Percentiles rank a stretch among this genome's conserved stretches.
Conservation (phyloP, 2,888 invertebrate genomes). For the Chironomus riparius region DNA sequence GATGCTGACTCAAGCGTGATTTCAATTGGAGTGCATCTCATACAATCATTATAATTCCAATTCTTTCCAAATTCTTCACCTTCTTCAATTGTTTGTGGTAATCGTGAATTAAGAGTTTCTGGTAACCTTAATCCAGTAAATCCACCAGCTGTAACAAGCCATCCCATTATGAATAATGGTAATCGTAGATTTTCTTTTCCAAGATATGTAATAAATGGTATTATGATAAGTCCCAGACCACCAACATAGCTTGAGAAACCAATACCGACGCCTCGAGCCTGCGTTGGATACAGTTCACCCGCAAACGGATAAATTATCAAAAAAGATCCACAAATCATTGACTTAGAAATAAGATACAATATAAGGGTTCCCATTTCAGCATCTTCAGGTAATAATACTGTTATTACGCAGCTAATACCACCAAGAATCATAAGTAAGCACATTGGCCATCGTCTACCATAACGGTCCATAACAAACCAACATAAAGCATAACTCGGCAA, state of each 20-base stretch:
- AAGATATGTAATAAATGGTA: conserved; percentile 85
- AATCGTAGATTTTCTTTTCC: conserved; percentile 75
- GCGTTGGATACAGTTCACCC: conserved; percentile 84
- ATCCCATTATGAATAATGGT: conserved; percentile 77
- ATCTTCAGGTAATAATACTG: conserved; percentile 72
- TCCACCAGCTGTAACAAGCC: conserved; percentile 71
- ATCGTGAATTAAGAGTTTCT: conserved; percentile 71
- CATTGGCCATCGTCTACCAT: conserved; percentile 81
- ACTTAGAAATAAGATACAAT: conserved; percentile 74
- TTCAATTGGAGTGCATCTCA: conserved; percentile 58
- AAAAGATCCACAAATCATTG: conserved; percentile 83
- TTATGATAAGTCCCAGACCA: conserved; percentile 77
- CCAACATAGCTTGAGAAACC: conserved; percentile 87
- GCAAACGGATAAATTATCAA: conserved; percentile 88
- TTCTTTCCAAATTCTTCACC: conserved; percentile 80
- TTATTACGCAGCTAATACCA: conserved; percentile 75
- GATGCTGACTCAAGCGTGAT: conserved; percentile 44
- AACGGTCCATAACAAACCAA: conserved; percentile 81
- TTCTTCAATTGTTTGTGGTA: conserved; percentile 81
- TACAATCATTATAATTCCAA: conserved; percentile 67
- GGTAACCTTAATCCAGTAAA: conserved; percentile 70
- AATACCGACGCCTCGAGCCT: conserved; percentile 79
- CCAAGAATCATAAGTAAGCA: conserved; percentile 52
- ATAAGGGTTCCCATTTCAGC: conserved; percentile 63
- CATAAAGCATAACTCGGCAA: conserved; percentile 81